Conservation (phyloP, 2,888 invertebrate genomes). For the Dicyrtoma fusca region DNA sequence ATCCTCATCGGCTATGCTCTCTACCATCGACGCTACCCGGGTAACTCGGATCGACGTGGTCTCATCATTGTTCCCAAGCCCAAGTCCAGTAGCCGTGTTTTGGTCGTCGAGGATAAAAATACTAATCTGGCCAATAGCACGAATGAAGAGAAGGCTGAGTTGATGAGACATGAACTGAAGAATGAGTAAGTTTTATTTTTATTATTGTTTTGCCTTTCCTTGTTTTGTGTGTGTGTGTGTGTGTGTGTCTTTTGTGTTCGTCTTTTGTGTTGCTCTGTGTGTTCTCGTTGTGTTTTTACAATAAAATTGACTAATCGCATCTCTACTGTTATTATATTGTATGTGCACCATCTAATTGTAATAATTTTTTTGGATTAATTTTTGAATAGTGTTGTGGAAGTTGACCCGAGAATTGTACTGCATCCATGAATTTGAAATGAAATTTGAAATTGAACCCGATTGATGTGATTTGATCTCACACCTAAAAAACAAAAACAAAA, state of each 20-base stretch:
- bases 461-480: too few relatives aligned
- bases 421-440: slow-evolving; percentile 18
- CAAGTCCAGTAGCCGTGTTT: slow-evolving; percentile 1
- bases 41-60: background rate
- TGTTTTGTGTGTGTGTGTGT: too few relatives aligned
- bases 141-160: slow-evolving; percentile 19
- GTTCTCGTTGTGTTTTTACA: too few relatives aligned
- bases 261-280: too few relatives aligned
- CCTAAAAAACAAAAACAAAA: too few relatives aligned
- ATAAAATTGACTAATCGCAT: too few relatives aligned
- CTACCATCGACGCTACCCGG: background rate
- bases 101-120: slow-evolving; percentile 16
- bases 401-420: slow-evolving; percentile 15
- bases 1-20: background rate
- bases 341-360: background rate
- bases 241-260: too few relatives aligned
- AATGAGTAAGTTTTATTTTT: slow-evolving; percentile 22
- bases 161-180: slow-evolving; percentile 13
- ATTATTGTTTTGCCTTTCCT: too few relatives aligned
- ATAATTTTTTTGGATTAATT: background rate
- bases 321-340: background rate
- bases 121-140: background rate
- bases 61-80: slow-evolving; percentile 12
- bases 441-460: too few relatives aligned
- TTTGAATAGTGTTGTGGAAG: slow-evolving; percentile 3